Evolutionary conservation across 2,888 invertebrate species (phyloP).

Genomic region (Brachypalpus laphriformis): DNA sequence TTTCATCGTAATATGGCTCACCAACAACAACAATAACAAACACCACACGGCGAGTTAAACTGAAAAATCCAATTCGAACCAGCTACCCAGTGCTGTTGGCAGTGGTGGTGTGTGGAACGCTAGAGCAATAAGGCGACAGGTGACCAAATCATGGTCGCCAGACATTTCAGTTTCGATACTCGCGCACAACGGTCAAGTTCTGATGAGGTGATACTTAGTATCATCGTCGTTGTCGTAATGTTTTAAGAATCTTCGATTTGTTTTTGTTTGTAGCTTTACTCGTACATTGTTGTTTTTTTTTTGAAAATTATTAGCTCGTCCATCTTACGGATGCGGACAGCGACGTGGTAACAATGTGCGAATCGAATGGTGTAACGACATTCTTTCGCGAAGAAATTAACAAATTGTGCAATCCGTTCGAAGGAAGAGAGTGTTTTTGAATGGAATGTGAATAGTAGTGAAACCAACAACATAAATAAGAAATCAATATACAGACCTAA

Average conservation of each 20-base stretch:
- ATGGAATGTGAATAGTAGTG: slow-evolving; percentile 3
- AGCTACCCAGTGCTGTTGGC: slow-evolving; percentile 16
- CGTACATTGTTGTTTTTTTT: background rate
- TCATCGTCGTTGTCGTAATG: slow-evolving; percentile 1
- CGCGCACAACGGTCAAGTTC: slow-evolving; percentile 76
- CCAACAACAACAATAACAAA: slow-evolving; percentile 22
- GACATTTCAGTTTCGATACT: slow-evolving; percentile 76
- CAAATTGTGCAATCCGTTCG: slow-evolving; percentile 31
- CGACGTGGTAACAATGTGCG: slow-evolving; percentile 7
- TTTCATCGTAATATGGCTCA: slow-evolving; percentile 35
- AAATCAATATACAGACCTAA: slow-evolving; percentile 38
- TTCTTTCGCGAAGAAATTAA: slow-evolving; percentile 11
- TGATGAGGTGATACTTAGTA: background rate
- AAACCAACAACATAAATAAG: slow-evolving; percentile 7
- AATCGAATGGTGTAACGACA: slow-evolving; percentile 7
- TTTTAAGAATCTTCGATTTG: slow-evolving; percentile 21
- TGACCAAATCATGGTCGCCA: slow-evolving; percentile 72
- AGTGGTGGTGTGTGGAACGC: slow-evolving; percentile 28
- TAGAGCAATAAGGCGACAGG: slow-evolving; percentile 67
- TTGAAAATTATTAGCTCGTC: background rate
- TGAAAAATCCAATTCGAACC: slow-evolving; percentile 47
- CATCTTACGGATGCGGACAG: slow-evolving; percentile 18
- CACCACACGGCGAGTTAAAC: slow-evolving; percentile 6
- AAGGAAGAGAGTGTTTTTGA: slow-evolving; percentile 7
- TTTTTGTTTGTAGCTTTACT: background rate